Conservation (phyloP, 2,888 invertebrate species). For the Cryptocephalus moraei region DNA sequence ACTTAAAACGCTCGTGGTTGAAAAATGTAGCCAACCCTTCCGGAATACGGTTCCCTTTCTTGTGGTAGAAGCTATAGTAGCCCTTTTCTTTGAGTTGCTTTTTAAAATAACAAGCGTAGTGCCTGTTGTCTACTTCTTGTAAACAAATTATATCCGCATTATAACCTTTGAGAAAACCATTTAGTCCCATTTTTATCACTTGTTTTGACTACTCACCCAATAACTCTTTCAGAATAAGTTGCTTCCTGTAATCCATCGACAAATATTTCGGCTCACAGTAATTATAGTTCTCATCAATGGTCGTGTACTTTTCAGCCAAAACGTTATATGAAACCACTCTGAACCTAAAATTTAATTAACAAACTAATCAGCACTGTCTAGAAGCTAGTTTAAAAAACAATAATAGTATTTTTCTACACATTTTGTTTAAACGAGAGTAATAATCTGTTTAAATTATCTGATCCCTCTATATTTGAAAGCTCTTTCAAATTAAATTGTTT, state of each 20-base stretch:
- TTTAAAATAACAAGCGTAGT: slow-evolving; percentile 58
- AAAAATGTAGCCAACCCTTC: slow-evolving; percentile 81
- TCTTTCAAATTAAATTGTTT: too few species aligned
- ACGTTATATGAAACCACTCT: slow-evolving; percentile 83
- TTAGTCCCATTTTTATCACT: not conserved
- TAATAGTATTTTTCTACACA: too few species aligned
- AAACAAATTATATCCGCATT: slow-evolving; percentile 83
- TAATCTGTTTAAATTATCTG: too few species aligned
- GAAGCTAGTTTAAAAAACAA: too few species aligned
- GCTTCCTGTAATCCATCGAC: slow-evolving; percentile 76
- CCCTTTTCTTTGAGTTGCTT: slow-evolving; percentile 48
- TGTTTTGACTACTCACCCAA: slow-evolving; percentile 43
- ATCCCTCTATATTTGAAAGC: too few species aligned
- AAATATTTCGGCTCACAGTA: slow-evolving; percentile 79
- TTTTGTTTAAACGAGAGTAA: too few species aligned
- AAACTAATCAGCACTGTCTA: too few species aligned
- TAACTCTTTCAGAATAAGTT: slow-evolving; percentile 74
- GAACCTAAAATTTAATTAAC: slow-evolving; percentile 43
- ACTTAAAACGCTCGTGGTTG: slow-evolving; percentile 56
- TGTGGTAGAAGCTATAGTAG: slow-evolving; percentile 51
- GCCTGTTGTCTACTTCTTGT: slow-evolving; percentile 83
- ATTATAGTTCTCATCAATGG: slow-evolving; percentile 69
- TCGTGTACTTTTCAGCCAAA: slow-evolving; percentile 81
- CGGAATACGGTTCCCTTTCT: slow-evolving; percentile 60
- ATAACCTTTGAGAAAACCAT: slow-evolving; percentile 50